phyloP scores from a whole-genome alignment of 2,888 invertebrate genomes.

The Chalcis sispes region DNA sequence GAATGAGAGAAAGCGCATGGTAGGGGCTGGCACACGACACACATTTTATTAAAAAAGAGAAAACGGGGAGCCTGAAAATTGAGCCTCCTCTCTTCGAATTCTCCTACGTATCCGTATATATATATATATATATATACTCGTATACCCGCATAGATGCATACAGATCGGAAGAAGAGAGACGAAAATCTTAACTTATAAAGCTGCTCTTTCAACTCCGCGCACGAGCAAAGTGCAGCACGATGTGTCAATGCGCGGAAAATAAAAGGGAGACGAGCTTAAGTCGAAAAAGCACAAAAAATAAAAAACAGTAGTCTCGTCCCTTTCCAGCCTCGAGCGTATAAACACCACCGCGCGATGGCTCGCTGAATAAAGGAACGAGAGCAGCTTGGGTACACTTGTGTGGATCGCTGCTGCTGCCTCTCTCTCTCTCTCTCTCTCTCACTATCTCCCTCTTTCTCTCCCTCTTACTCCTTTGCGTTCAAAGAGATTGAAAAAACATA shows the following conservation, averaged over 20 bases:
- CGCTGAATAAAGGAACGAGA: slow-evolving; percentile 47
- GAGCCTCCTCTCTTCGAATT: neutral
- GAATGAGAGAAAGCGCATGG: neutral
- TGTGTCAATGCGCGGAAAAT: slow-evolving; percentile 47
- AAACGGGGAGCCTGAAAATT: neutral
- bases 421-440: slow-evolving; percentile 10
- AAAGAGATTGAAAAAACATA: slow-evolving; percentile 33
- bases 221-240: slow-evolving; percentile 46
- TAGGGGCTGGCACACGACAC: neutral
- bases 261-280: slow-evolving; percentile 16
- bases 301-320: neutral
- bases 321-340: slow-evolving; percentile 22
- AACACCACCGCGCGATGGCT: slow-evolving; percentile 11
- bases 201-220: neutral
- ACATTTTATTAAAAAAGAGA: slow-evolving; percentile 35
- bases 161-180: no score
- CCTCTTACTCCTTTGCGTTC: neutral
- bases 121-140: no score
- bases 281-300: neutral
- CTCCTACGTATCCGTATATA: slow-evolving; percentile 6
- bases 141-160: no score
- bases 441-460: slow-evolving; percentile 13
- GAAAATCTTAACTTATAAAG: neutral
- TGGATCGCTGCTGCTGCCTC: neutral
- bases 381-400: slow-evolving; percentile 36